Conservation (phyloP, 2,888 invertebrate species). For the Archaeoteleia sp. region DNA sequence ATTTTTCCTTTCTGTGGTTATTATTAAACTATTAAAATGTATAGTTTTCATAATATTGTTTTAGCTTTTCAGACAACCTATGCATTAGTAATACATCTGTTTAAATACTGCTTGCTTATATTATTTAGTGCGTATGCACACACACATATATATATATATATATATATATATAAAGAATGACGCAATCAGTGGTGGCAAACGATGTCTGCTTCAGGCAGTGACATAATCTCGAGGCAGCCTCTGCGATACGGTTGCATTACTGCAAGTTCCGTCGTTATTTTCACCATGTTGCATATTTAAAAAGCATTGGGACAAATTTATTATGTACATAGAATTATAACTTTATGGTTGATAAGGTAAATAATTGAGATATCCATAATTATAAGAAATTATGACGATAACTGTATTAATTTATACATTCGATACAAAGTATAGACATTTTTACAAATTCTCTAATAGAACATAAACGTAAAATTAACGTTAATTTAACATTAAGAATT, state of each 20-base stretch:
- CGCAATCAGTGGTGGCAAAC: constrained; percentile 23
- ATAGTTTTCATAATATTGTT: too few relatives aligned
- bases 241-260: constrained; percentile 9
- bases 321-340: too few relatives aligned
- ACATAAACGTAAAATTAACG: too few relatives aligned
- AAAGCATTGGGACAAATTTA: neutral
- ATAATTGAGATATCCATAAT: too few relatives aligned
- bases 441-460: too few relatives aligned
- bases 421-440: too few relatives aligned
- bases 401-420: too few relatives aligned
- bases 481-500: too few relatives aligned
- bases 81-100: neutral
- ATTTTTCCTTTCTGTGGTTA: too few relatives aligned
- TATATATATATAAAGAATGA: constrained; percentile 20
- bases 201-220: constrained; percentile 20
- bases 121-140: constrained; percentile 15
- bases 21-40: too few relatives aligned
- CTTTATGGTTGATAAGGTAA: too few relatives aligned
- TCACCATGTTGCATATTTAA: constrained; percentile 16
- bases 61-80: neutral
- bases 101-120: constrained; percentile 4
- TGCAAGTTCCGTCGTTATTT: constrained; percentile 11
- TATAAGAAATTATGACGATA: too few relatives aligned
- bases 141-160: neutral
- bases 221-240: constrained; percentile 34